These are phyloP conservation scores for Sebastes itinus DNA, from an alignment of 2,797 vertebrate species.

Conservation along the genomic window DNA sequence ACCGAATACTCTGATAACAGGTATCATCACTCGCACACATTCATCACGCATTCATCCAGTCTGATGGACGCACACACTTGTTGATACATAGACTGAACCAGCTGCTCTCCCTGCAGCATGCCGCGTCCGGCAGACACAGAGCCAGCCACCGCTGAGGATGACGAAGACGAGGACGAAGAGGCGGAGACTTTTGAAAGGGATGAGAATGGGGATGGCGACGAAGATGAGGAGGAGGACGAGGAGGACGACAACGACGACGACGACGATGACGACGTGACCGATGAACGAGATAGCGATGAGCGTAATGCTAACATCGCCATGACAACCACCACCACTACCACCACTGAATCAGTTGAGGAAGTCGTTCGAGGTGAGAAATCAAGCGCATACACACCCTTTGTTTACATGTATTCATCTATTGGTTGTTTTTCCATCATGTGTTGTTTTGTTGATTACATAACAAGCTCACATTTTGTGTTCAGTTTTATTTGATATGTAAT, in stretches of 20 bases:
- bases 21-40: slow-evolving; percentile 61
- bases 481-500: slow-evolving; percentile 36
- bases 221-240: slow-evolving; percentile 50
- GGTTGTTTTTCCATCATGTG: neutral
- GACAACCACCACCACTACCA: slow-evolving; percentile 96
- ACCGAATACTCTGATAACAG: slow-evolving; percentile 91
- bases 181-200: slow-evolving; percentile 79
- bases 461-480: slow-evolving; percentile 5
- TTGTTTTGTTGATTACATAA: neutral
- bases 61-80: neutral
- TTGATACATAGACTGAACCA: neutral
- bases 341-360: slow-evolving; percentile 97
- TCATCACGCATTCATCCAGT: neutral
- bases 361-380: slow-evolving; percentile 92
- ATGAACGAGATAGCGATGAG: slow-evolving; percentile 89
- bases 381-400: neutral
- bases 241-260: slow-evolving; percentile 44
- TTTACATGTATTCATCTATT: neutral
- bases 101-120: slow-evolving; percentile 76
- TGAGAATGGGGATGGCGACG: slow-evolving; percentile 74
- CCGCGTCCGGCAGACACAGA: slow-evolving; percentile 78
- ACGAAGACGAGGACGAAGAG: slow-evolving; percentile 85
- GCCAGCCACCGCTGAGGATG: slow-evolving; percentile 79
- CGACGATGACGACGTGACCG: slow-evolving; percentile 77
- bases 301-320: slow-evolving; percentile 90